Base-by-base conservation (phyloP, 1,140 invertebrate species). In the Philopotamus ludificatus region DNA sequence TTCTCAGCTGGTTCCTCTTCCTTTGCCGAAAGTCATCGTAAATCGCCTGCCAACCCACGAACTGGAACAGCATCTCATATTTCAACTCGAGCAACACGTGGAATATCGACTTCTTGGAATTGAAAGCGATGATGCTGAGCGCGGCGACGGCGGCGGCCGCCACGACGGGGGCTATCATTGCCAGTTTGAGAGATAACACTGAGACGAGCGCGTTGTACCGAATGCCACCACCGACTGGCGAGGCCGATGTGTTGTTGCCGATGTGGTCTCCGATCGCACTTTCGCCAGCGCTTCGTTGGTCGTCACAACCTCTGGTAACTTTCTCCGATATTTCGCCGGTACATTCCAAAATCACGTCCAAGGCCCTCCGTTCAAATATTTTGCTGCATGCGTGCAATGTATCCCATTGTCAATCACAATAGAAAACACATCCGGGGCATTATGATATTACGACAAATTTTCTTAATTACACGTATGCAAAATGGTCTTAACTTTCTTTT, bases 21-120 rank as follows among this genome's bases (percentile, higher is more conserved):
- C 76, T 70, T 54, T 74, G 76, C 22, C 77, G 65, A 74, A 72
- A 76, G 69, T 81, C 79, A 72, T 81, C 79, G 53, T 78, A 74
- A 3, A 80, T 71, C 1, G 76, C 77, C 10, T 74, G 74, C 9
- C 70, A 72, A 60, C 79, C 79, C 8, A 76, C 74, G 45, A 76
- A 74, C 51, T 79, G 76, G 73, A 79, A 78, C 59, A 78, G 74
- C 28, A 76, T 26, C 10, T 74, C 71, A 68, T 76, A 76, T 59
- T 73, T 67, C 3, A 79, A 57, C 47, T 79, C 78, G 50, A 73
- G 74, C 16, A 79, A 57, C 15, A 78, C 72, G 65, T 78, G 65
- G 39, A 73, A 74, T 9, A 79, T 58, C 2, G 74, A 73, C 70
- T 79, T 80, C 54, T 80, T 66, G 65, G 75, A 77, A 76, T 77